These are phyloP conservation scores for Oreohelix idahoensis DNA, from an alignment of 1,140 invertebrate genomes.

Conservation along the genomic window DNA sequence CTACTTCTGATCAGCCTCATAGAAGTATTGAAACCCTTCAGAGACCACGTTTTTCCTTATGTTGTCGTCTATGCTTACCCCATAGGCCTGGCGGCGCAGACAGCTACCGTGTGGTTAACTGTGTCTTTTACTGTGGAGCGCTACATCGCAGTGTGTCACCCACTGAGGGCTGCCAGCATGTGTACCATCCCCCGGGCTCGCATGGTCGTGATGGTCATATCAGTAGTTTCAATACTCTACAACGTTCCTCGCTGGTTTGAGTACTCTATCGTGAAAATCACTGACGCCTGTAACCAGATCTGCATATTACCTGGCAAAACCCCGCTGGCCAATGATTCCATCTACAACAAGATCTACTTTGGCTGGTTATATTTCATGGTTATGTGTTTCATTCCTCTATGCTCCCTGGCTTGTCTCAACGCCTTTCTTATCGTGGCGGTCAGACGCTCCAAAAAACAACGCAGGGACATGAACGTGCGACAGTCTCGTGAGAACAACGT, in stretches of 20 bases:
- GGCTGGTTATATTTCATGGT: slow-evolving; percentile 93
- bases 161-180: slow-evolving; percentile 86
- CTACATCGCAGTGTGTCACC: slow-evolving; percentile 96
- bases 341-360: slow-evolving; percentile 88
- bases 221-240: slow-evolving; percentile 87
- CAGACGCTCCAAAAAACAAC: slow-evolving; percentile 64
- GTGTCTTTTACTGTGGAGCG: slow-evolving; percentile 95
- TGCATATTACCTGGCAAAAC: slow-evolving; percentile 79
- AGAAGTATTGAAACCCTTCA: slow-evolving; percentile 77
- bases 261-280: slow-evolving; percentile 67
- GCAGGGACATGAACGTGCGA: slow-evolving; percentile 66
- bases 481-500: slow-evolving; percentile 72
- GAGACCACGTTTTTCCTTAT: slow-evolving; percentile 82
- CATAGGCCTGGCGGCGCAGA: slow-evolving; percentile 87
- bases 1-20: slow-evolving; percentile 88
- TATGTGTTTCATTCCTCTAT: slow-evolving; percentile 92
- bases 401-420: slow-evolving; percentile 88
- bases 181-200: slow-evolving; percentile 92
- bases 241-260: slow-evolving; percentile 83
- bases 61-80: slow-evolving; percentile 90
- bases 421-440: slow-evolving; percentile 84
- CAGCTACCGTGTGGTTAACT: slow-evolving; percentile 94
- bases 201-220: slow-evolving; percentile 87
- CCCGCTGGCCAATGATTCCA: slow-evolving; percentile 79
- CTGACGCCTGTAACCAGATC: slow-evolving; percentile 35